Evolutionary conservation across 2,888 invertebrate genomes (phyloP), one percentile per base, ranked within the genome.

Genomic region (Trisateles emortualis): DNA sequence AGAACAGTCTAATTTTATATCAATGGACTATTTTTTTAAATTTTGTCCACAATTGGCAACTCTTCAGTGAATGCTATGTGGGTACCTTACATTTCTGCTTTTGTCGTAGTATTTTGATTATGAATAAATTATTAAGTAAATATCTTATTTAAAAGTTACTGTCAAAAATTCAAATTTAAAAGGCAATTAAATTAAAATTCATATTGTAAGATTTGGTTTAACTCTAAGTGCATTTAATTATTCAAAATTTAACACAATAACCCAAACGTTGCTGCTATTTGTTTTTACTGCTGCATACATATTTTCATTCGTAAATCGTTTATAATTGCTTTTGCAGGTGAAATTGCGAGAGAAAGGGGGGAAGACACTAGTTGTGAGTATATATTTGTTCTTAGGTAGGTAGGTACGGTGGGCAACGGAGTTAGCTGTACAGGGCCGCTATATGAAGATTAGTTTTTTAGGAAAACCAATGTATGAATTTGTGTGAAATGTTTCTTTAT

Each of bases 301-400:
- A 47, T 52, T 59, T n/a, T 49, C n/a, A n/a, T n/a, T n/a, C 53
- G 30, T 65, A 65, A 55, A 74, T 64, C 49, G 2, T 59, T 46
- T 59, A 47, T 68, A 64, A 70, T 79, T 82, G 64, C 65, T 75
- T 94, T 26, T 94, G 68, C 94, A 96, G 96, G 96, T 94, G 96
- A 96, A 90, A 94, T 96, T 81, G 95, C 95, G 74, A 94, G 95
- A 82, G 95, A 95, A 88, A 94, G 95, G 82, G 96, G 95, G 75
- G 96, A 96, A 86, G 96, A 96, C 83, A 94, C 95, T 74, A 95
- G 95, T 90, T 93, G 96, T 96, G 93, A 96, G 96, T 96, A 88
- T 68, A 16, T 9, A 3, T 26, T 26, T 26, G n/a, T n/a, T n/a
- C n/a, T n/a, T n/a, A n/a, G n/a, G n/a, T n/a, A n/a, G n/a, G n/a